Evolutionary conservation across 2,888 invertebrate species (phyloP).

Genomic region (Spisula solida): DNA sequence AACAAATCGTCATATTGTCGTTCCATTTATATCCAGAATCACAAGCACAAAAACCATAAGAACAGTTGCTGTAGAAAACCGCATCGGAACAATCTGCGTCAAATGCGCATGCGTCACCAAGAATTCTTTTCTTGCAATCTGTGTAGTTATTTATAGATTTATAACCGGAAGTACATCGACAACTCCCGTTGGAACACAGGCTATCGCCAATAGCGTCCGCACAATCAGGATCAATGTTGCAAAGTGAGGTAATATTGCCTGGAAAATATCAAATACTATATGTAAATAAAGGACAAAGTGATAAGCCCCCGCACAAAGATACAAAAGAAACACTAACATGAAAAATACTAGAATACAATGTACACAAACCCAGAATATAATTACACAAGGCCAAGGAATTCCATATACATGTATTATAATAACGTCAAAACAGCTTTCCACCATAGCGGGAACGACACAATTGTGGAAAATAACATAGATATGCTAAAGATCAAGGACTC

Average conservation of each 20-base stretch:
- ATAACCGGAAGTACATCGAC: slow-evolving; percentile 62
- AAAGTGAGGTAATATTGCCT: slow-evolving; percentile 62
- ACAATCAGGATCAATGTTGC: slow-evolving; percentile 60
- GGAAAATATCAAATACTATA: slow-evolving; percentile 17
- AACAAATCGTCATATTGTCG: slow-evolving; percentile 37
- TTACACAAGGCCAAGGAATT: no score
- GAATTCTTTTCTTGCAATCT: slow-evolving; percentile 56
- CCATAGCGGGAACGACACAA: no score
- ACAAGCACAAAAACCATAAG: slow-evolving; percentile 54
- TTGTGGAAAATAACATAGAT: no score
- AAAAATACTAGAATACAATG: no score
- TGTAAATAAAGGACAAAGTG: no score
- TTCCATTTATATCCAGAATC: slow-evolving; percentile 49
- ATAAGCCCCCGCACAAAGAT: no score
- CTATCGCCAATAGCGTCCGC: slow-evolving; percentile 58
- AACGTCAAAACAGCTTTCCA: no score
- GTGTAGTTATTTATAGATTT: slow-evolving; percentile 41
- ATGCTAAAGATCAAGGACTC: no score
- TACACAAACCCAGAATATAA: no score
- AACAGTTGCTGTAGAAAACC: slow-evolving; percentile 62
- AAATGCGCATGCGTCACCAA: slow-evolving; percentile 65
- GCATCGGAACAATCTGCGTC: slow-evolving; percentile 69
- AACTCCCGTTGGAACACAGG: slow-evolving; percentile 59
- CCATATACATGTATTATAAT: no score
- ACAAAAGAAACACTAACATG: no score